Conservation (phyloP, 2,113 vertebrate genomes). For the Semnopithecus entellus region DNA sequence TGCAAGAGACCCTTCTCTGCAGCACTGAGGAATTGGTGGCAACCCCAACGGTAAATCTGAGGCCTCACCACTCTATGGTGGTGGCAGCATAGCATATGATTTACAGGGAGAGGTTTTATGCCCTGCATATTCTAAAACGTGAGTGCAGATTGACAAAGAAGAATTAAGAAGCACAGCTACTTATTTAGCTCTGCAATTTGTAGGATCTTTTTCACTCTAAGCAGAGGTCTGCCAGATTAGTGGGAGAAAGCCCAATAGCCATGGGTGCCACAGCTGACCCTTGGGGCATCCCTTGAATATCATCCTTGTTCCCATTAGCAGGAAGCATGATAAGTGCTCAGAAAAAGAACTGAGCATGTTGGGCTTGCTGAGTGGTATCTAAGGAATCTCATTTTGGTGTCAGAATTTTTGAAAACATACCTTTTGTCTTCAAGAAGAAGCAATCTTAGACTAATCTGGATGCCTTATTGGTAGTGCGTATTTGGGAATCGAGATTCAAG, state of each 20-base stretch:
- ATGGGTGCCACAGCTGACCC: rapidly evolving
- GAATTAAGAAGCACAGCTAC: background rate
- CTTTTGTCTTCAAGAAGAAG: background rate
- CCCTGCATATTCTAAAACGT: background rate
- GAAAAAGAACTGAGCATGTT: background rate
- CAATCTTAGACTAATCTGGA: background rate
- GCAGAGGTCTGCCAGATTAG: background rate
- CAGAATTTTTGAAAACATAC: background rate
- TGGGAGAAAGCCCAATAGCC: background rate
- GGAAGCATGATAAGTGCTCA: background rate
- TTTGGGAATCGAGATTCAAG: constrained; percentile 54
- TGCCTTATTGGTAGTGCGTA: constrained; percentile 6
- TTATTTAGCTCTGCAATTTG: background rate
- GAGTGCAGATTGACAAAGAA: too few relatives aligned
- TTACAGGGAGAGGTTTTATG: background rate
- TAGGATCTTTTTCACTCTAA: background rate
- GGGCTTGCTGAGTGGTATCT: background rate
- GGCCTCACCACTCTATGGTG: rapidly evolving
- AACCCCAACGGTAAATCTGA: background rate
- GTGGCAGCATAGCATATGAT: rapidly evolving
- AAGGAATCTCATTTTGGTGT: background rate
- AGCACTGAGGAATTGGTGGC: background rate
- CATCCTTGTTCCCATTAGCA: background rate
- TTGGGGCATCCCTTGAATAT: background rate
- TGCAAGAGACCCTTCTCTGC: background rate